A percentile compares a stretch with the other conserved stretches of the same genome.
phyloP scores from a whole-genome alignment of 2,888 invertebrate species.

The Amphipyra tragopoginis region DNA sequence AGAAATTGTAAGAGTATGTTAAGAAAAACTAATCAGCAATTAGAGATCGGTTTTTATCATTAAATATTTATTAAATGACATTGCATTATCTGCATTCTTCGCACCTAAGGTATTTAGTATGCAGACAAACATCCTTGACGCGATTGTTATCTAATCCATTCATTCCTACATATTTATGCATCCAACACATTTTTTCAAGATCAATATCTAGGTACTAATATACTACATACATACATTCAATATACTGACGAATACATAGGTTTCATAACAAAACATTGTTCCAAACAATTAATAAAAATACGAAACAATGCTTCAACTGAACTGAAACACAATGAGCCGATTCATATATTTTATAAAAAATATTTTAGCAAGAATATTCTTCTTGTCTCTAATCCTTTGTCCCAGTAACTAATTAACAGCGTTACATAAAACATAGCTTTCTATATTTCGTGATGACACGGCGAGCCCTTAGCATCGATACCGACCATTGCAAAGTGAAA shows the following conservation, averaged over 20 bases:
- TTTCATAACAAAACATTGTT: not conserved
- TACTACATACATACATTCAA: not conserved
- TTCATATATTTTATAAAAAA: slow-evolving; percentile 19
- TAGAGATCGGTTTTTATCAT: slow-evolving; percentile 8
- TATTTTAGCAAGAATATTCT: not conserved
- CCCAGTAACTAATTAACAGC: slow-evolving; percentile 33
- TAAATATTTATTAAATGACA: slow-evolving; percentile 22
- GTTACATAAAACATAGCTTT: slow-evolving; percentile 59
- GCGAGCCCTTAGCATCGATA: slow-evolving; percentile 56
- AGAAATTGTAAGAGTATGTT: slow-evolving; percentile 8
- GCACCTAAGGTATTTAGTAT: slow-evolving; percentile 34
- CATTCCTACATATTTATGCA: slow-evolving; percentile 46
- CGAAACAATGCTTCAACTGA: too few relatives aligned
- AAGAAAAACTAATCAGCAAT: slow-evolving; percentile 33
- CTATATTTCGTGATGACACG: slow-evolving; percentile 65
- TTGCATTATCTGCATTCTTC: slow-evolving; percentile 32
- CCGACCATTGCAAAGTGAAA: slow-evolving; percentile 63
- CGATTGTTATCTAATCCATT: slow-evolving; percentile 42
- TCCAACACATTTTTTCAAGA: slow-evolving; percentile 42
- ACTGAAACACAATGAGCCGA: not conserved
- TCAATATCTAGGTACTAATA: slow-evolving; percentile 20
- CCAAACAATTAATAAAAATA: too few relatives aligned
- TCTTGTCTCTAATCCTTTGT: slow-evolving; percentile 4
- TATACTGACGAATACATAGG: not conserved
- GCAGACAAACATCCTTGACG: slow-evolving; percentile 46